These are phyloP conservation scores for Lemur catta DNA, from an alignment of 2,797 vertebrate genomes.

Conservation along the genomic window DNA sequence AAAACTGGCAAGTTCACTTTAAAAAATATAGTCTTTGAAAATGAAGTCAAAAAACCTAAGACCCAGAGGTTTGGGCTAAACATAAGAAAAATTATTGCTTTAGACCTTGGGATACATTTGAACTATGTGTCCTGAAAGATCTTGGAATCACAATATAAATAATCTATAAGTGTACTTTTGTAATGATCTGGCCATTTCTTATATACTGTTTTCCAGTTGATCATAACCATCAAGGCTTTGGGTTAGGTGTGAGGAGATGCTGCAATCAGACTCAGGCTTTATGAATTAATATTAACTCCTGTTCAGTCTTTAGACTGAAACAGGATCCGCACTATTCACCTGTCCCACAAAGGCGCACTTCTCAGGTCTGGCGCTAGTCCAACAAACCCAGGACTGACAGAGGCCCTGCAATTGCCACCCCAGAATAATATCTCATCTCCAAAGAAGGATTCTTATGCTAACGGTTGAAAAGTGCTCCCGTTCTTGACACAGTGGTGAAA, in stretches of 20 bases:
- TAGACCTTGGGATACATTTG: neutral
- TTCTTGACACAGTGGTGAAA: too few relatives aligned
- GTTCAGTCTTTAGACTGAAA: too few relatives aligned
- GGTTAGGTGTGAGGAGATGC: neutral
- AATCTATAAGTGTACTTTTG: neutral
- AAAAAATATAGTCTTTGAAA: constrained; percentile 5
- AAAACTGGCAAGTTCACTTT: neutral
- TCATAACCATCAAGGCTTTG: neutral
- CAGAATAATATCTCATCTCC: too few relatives aligned
- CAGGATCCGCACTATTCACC: too few relatives aligned
- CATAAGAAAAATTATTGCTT: neutral
- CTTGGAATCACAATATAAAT: neutral
- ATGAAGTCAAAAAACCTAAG: neutral
- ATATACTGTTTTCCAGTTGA: neutral
- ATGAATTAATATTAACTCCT: neutral
- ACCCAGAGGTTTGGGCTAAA: neutral
- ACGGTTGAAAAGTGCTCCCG: too few relatives aligned
- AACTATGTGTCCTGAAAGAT: neutral
- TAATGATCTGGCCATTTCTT: neutral
- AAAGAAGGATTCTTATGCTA: too few relatives aligned
- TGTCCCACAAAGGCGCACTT: too few relatives aligned
- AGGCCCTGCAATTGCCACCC: too few relatives aligned
- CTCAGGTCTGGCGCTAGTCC: too few relatives aligned
- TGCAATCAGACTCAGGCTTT: neutral
- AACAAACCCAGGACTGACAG: too few relatives aligned